phyloP scores from a whole-genome alignment of 1,140 invertebrate genomes.

The Drosophila tropicalis region DNA sequence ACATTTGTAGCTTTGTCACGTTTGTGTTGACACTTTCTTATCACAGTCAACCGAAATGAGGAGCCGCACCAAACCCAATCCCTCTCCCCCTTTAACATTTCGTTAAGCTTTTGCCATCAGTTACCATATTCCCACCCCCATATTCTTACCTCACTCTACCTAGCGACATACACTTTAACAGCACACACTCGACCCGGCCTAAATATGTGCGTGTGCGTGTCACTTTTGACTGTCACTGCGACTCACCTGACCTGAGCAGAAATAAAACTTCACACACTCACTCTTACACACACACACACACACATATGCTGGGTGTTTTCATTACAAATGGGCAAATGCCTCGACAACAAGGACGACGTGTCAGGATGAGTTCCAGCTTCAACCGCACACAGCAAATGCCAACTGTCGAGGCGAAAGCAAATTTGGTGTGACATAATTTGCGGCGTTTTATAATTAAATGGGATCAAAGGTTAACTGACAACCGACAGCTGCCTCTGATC shows the following conservation, averaged over 20 bases:
- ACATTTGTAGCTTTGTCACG: constrained; percentile 82
- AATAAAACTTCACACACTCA: constrained; percentile 45
- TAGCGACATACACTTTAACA: background rate
- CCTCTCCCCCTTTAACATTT: background rate
- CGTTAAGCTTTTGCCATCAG: constrained; percentile 1
- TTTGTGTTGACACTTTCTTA: constrained; percentile 81
- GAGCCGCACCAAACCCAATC: background rate
- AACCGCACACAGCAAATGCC: constrained; percentile 35
- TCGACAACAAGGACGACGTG: constrained; percentile 31
- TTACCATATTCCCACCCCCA: background rate
- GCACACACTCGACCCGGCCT: constrained; percentile 60
- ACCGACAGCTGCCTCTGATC: constrained; percentile 2
- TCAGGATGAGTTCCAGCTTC: constrained; percentile 28
- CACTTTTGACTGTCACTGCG: constrained; percentile 62
- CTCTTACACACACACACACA: constrained; percentile 13
- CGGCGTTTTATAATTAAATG: constrained; percentile 55
- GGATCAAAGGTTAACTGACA: constrained; percentile 19
- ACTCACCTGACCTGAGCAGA: constrained; percentile 65
- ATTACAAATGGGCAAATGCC: constrained; percentile 54
- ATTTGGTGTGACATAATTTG: constrained; percentile 53
- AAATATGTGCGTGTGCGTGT: constrained; percentile 76
- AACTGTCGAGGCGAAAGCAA: constrained; percentile 47
- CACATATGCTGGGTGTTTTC: constrained; percentile 63
- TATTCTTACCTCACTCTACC: background rate
- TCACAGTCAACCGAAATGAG: constrained; percentile 63